phyloP scores from a whole-genome alignment of 2,888 invertebrate genomes.

The Agonopterix subpropinquella region DNA sequence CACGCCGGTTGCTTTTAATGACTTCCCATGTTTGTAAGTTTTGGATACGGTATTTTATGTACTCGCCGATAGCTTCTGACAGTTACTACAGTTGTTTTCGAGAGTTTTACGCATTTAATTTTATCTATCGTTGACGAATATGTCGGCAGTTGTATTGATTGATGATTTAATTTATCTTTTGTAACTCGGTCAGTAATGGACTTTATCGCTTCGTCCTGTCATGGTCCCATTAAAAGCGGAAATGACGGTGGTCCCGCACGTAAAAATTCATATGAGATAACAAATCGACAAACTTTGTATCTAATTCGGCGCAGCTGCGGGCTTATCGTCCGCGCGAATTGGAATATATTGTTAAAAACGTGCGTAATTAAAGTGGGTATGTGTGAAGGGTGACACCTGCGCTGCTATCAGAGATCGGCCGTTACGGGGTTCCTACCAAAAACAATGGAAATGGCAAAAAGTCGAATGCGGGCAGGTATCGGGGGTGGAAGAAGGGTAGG shows the following conservation, averaged over 20 bases:
- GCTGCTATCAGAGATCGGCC: slow-evolving; percentile 61
- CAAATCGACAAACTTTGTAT: slow-evolving; percentile 38
- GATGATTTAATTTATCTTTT: slow-evolving; percentile 29
- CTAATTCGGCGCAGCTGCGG: slow-evolving; percentile 57
- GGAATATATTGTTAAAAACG: slow-evolving; percentile 52
- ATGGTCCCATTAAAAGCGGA: slow-evolving; percentile 25
- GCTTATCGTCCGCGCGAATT: slow-evolving; percentile 54
- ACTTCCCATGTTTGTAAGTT: slow-evolving; percentile 70
- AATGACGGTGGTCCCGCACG: slow-evolving; percentile 31
- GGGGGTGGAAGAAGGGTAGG: slow-evolving; percentile 49
- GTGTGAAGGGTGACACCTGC: slow-evolving; percentile 71
- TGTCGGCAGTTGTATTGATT: slow-evolving; percentile 24
- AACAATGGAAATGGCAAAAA: slow-evolving; percentile 73
- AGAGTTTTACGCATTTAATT: slow-evolving; percentile 17
- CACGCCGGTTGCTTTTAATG: slow-evolving; percentile 64
- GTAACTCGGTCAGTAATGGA: slow-evolving; percentile 18
- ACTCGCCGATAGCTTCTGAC: slow-evolving; percentile 43
- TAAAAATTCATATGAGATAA: slow-evolving; percentile 33
- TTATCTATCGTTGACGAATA: slow-evolving; percentile 24
- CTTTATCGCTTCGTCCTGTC: slow-evolving; percentile 30
- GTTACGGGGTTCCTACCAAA: slow-evolving; percentile 66
- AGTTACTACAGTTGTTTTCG: slow-evolving; percentile 16
- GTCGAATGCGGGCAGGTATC: slow-evolving; percentile 58
- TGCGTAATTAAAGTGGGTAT: slow-evolving; percentile 61
- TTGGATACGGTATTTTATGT: slow-evolving; percentile 54